These are phyloP conservation scores for Cyprinodon diabolis DNA, from an alignment of 2,797 vertebrate species.

Conservation along the genomic window DNA sequence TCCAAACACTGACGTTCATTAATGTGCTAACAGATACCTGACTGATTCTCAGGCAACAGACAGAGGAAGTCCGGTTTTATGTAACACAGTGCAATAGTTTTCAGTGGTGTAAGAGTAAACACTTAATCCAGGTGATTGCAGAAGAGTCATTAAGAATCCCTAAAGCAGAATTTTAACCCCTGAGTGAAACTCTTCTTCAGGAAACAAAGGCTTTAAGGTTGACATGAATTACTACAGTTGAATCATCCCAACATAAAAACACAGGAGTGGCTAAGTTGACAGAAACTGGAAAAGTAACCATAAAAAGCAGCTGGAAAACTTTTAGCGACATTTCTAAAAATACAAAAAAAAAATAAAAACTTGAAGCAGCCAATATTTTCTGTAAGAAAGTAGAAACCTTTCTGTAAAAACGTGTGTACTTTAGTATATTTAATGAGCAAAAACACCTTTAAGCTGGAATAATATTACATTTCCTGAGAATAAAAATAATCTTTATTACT, in stretches of 20 bases:
- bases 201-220: neutral
- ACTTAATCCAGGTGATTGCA: neutral
- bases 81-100: too few species aligned
- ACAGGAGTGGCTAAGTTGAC: constrained; percentile 1
- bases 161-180: neutral
- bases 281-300: neutral
- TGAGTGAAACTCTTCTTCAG: neutral
- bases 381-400: neutral
- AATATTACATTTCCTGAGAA: neutral
- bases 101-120: neutral
- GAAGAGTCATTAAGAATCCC: neutral
- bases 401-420: neutral
- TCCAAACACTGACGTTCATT: neutral
- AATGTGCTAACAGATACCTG: neutral
- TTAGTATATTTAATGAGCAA: too few species aligned
- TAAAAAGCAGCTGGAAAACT: neutral
- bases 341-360: accelerated
- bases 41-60: neutral
- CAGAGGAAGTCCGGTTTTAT: neutral
- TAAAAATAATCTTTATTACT: too few species aligned
- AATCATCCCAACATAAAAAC: neutral
- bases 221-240: too few species aligned
- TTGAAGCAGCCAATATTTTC: neutral
- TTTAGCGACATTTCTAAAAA: neutral
- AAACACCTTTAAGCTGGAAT: too few species aligned